phyloP scores from a whole-genome alignment of 1,140 invertebrate genomes.

The Ctenoplectra terminalis region DNA sequence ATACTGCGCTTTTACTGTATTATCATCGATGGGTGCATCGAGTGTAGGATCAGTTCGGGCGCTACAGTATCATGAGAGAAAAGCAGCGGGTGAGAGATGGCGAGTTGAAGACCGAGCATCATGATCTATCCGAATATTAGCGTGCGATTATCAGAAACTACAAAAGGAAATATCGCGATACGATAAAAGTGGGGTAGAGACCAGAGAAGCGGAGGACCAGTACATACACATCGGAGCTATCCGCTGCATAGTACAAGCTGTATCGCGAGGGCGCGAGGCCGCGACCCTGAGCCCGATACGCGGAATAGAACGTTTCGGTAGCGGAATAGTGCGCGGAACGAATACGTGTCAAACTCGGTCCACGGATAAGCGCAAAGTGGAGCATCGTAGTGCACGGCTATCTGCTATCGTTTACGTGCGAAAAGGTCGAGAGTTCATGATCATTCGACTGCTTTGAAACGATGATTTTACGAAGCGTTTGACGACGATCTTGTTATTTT shows the following conservation, averaged over 20 bases:
- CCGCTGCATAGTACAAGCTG: constrained; percentile 7
- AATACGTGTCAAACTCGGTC: constrained; percentile 48
- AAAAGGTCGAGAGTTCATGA: constrained; percentile 65
- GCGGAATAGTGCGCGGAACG: constrained; percentile 34
- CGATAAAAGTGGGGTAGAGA: background rate
- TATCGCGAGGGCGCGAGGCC: constrained; percentile 67
- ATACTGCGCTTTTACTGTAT: constrained; percentile 3
- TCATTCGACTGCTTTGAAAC: constrained; percentile 39
- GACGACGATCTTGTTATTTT: constrained; percentile 46
- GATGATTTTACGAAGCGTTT: constrained; percentile 53
- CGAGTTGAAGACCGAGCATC: background rate
- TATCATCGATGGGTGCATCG: constrained; percentile 7
- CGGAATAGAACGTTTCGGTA: constrained; percentile 29
- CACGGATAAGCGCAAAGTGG: constrained; percentile 42
- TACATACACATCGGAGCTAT: constrained; percentile 1
- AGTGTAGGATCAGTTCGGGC: background rate
- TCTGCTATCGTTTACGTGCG: constrained; percentile 34
- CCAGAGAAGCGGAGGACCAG: background rate
- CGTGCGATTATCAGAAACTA: constrained; percentile 6
- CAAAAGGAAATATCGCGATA: background rate
- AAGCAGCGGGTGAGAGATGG: background rate
- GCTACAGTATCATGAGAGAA: background rate
- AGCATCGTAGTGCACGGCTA: constrained; percentile 28
- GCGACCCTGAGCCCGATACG: constrained; percentile 73
- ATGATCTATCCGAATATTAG: constrained; percentile 3